A percentile compares a stretch with the other conserved stretches of the same genome.
phyloP scores from a whole-genome alignment of 2,888 invertebrate genomes.

The Scaptodrosophila latifasciaeformis region DNA sequence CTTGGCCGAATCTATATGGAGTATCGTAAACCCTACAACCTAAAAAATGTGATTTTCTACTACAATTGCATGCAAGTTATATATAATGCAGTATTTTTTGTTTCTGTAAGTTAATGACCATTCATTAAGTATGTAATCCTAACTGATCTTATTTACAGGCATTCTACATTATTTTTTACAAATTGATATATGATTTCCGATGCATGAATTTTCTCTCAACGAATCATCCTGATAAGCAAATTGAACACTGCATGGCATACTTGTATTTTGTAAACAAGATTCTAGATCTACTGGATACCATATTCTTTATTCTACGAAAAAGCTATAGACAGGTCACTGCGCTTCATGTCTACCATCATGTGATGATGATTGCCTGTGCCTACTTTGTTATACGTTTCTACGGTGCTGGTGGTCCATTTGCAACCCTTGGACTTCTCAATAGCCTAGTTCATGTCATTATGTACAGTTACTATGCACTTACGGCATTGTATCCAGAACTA shows the following conservation, averaged over 20 bases:
- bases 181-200: too few relatives aligned
- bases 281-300: conserved; percentile 79
- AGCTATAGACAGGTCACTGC: conserved; percentile 81
- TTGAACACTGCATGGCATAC: background rate
- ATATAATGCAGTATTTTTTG: conserved; percentile 27
- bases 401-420: conserved; percentile 79
- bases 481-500: conserved; percentile 81
- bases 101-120: conserved; percentile 14
- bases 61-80: conserved; percentile 36
- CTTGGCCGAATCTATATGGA: conserved; percentile 25
- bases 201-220: too few relatives aligned
- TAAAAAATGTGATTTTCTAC: conserved; percentile 12
- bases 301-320: conserved; percentile 82
- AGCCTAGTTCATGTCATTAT: conserved; percentile 85
- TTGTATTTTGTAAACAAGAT: background rate
- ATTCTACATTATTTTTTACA: too few relatives aligned
- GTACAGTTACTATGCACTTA: conserved; percentile 86
- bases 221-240: background rate
- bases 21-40: conserved; percentile 27
- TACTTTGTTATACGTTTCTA: conserved; percentile 79
- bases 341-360: conserved; percentile 83
- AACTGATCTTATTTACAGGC: too few relatives aligned
- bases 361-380: conserved; percentile 79
- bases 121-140: too few relatives aligned
- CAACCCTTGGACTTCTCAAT: conserved; percentile 81